Percentiles rank a stretch among this genome's conserved stretches.
These are phyloP conservation scores for Sinonovacula constricta DNA, from an alignment of 1,140 invertebrate species.

Conservation along the genomic window DNA sequence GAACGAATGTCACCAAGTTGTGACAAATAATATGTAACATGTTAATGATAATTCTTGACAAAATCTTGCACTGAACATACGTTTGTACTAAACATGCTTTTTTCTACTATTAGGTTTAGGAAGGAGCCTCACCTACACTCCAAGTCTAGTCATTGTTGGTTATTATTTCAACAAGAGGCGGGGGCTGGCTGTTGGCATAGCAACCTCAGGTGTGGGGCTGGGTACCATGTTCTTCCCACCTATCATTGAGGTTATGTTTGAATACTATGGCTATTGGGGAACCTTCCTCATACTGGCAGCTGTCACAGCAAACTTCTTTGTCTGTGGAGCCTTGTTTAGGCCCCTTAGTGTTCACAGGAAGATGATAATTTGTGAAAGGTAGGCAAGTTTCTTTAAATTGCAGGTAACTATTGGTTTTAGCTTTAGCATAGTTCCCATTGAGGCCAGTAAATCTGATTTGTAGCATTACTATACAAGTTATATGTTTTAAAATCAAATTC, in stretches of 20 bases:
- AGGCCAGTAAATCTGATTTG: too few species aligned
- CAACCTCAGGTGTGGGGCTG: neutral
- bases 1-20: too few species aligned
- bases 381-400: neutral
- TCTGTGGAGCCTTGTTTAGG: conserved; percentile 3
- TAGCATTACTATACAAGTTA: too few species aligned
- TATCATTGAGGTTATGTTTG: neutral
- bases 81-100: neutral
- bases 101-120: conserved; percentile 65
- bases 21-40: too few species aligned
- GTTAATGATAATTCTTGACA: too few species aligned
- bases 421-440: too few species aligned
- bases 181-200: conserved; percentile 2
- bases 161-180: conserved; percentile 28
- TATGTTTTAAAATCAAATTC: too few species aligned
- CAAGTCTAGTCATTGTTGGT: conserved; percentile 31
- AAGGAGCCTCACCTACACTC: conserved; percentile 66
- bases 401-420: too few species aligned
- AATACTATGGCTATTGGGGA: conserved; percentile 7
- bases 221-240: conserved; percentile 12
- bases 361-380: neutral
- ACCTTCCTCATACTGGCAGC: neutral
- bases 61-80: too few species aligned
- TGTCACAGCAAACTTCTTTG: neutral
- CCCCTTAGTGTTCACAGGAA: neutral